phyloP scores from a whole-genome alignment of 2,113 vertebrate species.

The Urocitellus parryii region DNA sequence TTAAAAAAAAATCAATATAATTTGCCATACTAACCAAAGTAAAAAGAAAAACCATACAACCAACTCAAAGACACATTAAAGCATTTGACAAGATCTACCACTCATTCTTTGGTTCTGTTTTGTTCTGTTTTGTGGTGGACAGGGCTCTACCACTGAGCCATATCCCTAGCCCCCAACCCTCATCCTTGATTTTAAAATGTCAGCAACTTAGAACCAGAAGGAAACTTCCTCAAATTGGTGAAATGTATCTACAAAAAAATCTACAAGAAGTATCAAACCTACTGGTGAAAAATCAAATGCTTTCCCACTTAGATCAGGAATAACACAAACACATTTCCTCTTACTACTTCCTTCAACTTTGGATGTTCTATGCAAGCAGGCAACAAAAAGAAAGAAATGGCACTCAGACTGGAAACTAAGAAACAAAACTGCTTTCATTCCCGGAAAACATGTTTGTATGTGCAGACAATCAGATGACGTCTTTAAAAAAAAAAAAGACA shows the following conservation, averaged over 20 bases:
- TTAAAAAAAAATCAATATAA: background rate
- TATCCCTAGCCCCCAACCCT: no score
- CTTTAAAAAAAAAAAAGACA: background rate
- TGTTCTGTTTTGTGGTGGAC: no score
- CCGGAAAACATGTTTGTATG: background rate
- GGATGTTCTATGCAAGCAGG: background rate
- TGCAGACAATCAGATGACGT: background rate
- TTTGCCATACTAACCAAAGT: background rate
- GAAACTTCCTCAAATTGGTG: background rate
- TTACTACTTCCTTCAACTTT: background rate
- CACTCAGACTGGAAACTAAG: conserved; percentile 2
- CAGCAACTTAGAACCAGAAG: background rate
- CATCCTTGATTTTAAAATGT: background rate
- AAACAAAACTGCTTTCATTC: background rate
- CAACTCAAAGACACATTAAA: background rate
- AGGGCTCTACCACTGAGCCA: no score
- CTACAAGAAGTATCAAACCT: background rate
- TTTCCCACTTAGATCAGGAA: background rate
- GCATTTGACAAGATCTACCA: background rate
- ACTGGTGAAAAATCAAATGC: background rate
- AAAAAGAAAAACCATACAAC: background rate
- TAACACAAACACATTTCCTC: background rate
- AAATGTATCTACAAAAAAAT: background rate
- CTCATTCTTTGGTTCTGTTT: no score
- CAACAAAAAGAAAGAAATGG: background rate